Evolutionary conservation across 2,888 invertebrate genomes (phyloP), one percentile per base, ranked within the genome.

Genomic region (Plebejus anna): DNA sequence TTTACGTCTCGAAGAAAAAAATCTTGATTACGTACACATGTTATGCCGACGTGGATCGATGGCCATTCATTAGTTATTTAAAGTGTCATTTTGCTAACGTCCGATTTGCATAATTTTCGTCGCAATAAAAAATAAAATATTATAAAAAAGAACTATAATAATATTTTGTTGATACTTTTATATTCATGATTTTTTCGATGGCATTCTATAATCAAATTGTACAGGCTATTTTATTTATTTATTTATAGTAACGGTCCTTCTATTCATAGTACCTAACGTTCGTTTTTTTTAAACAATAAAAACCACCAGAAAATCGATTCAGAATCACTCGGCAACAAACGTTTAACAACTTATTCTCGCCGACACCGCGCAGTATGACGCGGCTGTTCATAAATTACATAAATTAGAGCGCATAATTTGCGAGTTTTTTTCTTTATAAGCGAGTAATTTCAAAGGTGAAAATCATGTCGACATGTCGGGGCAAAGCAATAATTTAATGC

Each of bases 401-500:
- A 32, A 73, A 73, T 73, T 73, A 73, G 73, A 51, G 73, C n/a
- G n/a, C n/a, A 73, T 73, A 73, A 73, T 73, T 73, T 73, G 73
- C 73, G 55, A 28, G 55, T 51, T 73, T 55, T 73, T 73, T 73
- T 73, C 73, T 73, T 51, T 51, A 73, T 73, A 59, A 76, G 71
- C 51, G 76, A 76, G 71, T 76, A 72, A 76, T 76, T 79, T 79
- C 70, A 78, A 80, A 81, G 79, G 82, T 81, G 82, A 81, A 82
- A 82, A 83, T 80, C 80, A 80, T 75, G 78, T 81, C 81, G 79
- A 81, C 78, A 82, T 38, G 75, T 75, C 70, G 57, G 47, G 75
- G 79, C 81, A 82, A 81, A 82, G 83, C 80, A 82, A 79, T 81
- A 82, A 82, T 83, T 82, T 75, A 61, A 42, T 61, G 42, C 42